phyloP scores from a whole-genome alignment of 2,888 invertebrate species.

The Cistogaster globosa region DNA sequence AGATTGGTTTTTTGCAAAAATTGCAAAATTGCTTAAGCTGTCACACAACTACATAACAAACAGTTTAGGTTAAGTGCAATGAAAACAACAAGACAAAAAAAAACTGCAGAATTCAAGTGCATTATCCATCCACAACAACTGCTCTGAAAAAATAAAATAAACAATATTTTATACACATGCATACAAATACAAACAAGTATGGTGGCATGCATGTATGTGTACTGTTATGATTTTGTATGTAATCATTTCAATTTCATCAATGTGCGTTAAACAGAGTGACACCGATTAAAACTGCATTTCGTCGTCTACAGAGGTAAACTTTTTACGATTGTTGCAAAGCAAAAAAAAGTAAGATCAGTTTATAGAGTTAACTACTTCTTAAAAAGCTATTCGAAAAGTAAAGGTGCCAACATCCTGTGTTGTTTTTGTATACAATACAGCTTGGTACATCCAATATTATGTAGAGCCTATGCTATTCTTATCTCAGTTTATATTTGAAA shows the following conservation, averaged over 20 bases:
- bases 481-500: too few relatives aligned
- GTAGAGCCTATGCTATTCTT: too few relatives aligned
- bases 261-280: constrained; percentile 33
- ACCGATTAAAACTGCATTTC: background rate
- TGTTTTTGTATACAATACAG: too few relatives aligned
- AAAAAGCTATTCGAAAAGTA: too few relatives aligned
- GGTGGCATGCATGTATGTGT: background rate
- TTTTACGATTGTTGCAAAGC: too few relatives aligned
- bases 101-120: constrained; percentile 62
- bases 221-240: background rate
- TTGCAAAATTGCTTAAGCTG: constrained; percentile 76
- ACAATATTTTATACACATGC: constrained; percentile 55
- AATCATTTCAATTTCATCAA: constrained; percentile 23
- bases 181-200: background rate
- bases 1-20: constrained; percentile 75
- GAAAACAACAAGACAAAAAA: constrained; percentile 48
- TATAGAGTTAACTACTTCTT: too few relatives aligned
- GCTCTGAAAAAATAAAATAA: constrained; percentile 63
- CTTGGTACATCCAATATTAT: too few relatives aligned
- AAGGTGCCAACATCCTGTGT: too few relatives aligned
- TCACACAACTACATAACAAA: constrained; percentile 69
- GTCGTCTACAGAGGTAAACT: too few relatives aligned
- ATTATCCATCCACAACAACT: constrained; percentile 62
- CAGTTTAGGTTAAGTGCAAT: constrained; percentile 72
- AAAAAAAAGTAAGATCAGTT: too few relatives aligned